Evolutionary conservation across 2,888 invertebrate species (phyloP), one percentile per base, ranked within the genome.

Genomic region (Leptinotarsa juncta): DNA sequence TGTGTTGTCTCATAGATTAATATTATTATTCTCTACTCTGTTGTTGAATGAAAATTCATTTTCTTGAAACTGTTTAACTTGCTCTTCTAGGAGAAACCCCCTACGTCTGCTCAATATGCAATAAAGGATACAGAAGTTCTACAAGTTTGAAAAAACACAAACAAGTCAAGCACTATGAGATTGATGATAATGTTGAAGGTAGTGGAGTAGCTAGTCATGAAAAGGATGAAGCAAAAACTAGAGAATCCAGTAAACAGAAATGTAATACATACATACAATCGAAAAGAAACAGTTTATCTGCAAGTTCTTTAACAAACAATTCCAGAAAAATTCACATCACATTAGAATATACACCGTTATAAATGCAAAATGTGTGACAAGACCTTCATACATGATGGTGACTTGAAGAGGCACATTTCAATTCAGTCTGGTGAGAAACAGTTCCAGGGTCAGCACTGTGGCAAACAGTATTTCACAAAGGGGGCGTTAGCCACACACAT

Each of bases 251-350:
- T 48, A 76, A 75, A 71, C 60, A 73, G n/a, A 50, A 77, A 70
- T 80, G 80, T 71, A 72, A 76, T n/a, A n/a, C n/a, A n/a, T n/a
- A 18, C 85, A 84, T 53, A 83, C 81, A 5, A 82, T 83, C 0
- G 82, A 81, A 55, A 83, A 80, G 65, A 80, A 81, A 42, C 65
- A 74, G 32, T 81, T 78, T 70, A 79, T 78, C 4, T 85, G 85
- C 67, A 79, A 79, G 7, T 73, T 79, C 32, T 85, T 84, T 67
- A 81, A 82, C 26, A 83, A 83, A 67, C 71, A 75, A n/a, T 84
- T 82, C 53, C 73, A 77, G 51, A 80, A 77, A 69, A 76, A 75
- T 32, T 80, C 80, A 4, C 80, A 76, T 42, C 80, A 80, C 32
- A 50, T 78, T 7, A 73, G 80, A 42, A 78, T 77, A 51, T 78